Evolutionary conservation across 2,888 invertebrate species (phyloP), one percentile per base, ranked within the genome.

Genomic region (Pristionchus entomophagus): DNA sequence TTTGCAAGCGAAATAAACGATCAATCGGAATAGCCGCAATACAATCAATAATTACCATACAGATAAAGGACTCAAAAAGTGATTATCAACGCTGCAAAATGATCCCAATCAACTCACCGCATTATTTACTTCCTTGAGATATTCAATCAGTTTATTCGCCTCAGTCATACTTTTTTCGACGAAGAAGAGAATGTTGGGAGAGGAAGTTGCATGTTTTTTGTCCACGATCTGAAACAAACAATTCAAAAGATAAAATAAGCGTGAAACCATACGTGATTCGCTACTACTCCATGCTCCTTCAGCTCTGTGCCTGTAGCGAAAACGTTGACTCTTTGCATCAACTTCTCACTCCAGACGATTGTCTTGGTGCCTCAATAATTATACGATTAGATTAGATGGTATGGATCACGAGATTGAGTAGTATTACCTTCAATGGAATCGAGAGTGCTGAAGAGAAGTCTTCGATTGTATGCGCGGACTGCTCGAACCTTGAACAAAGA

Each of bases 371-470:
- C 83, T 84, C 22, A 84, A 45, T 35, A 19, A 77, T 45, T 32
- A 51, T 19, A 17, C 29, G 19, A n/a, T 12, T 59, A 59, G 22
- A 12, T 6, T 59, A 59, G 5, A 26, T 59, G 22, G 29, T 5
- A 59, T 26, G n/a, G n/a, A 6, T 59, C n/a, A n/a, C 8, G 29
- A 59, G 6, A 6, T 26, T 22, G 59, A n/a, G n/a, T n/a, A n/a
- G n/a, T n/a, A n/a, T 8, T 86, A 26, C 93, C 93, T 32, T 93
- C 91, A 49, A 91, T 85, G 0, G 86, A 82, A 59, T 91, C 91
- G 26, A 93, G 87, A n/a, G 88, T 88, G 29, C 89, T 88, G 88
- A 92, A 92, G 0, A 93, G 87, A 26, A 90, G 86, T 35, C 87
- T 84, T 83, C 90, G 87, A 84, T 88, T 88, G 84, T 89, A 87